These are phyloP conservation scores for Venustoraphidia nigricollis DNA, from an alignment of 2,888 invertebrate species.

Conservation along the genomic window DNA sequence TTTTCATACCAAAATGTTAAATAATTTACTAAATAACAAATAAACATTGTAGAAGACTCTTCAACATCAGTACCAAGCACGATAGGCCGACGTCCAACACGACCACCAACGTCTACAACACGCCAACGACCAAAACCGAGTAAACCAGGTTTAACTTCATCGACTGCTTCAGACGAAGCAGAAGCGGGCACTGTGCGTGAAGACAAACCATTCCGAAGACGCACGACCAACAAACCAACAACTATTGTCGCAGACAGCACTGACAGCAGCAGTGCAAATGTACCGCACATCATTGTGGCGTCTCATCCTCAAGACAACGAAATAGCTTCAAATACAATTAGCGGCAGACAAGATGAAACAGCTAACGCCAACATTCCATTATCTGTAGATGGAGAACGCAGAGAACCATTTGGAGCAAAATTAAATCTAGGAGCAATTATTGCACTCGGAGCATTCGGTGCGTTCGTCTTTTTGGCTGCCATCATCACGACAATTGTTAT, in stretches of 20 bases:
- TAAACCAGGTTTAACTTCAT: slow-evolving; percentile 18
- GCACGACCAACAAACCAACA: slow-evolving; percentile 26
- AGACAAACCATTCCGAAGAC: slow-evolving; percentile 15
- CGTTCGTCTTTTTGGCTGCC: slow-evolving; percentile 76
- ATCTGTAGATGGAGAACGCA: slow-evolving; percentile 40
- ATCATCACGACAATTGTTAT: slow-evolving; percentile 81
- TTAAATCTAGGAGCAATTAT: slow-evolving; percentile 77
- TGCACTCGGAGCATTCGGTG: slow-evolving; percentile 80
- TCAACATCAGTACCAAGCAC: slow-evolving; percentile 10
- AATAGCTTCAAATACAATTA: slow-evolving; percentile 32
- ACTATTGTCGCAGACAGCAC: slow-evolving; percentile 24
- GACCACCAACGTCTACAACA: slow-evolving; percentile 17
- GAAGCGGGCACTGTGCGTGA: slow-evolving; percentile 23
- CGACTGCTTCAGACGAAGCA: slow-evolving; percentile 20
- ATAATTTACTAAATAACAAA: too few species aligned
- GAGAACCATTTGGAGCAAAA: slow-evolving; percentile 46
- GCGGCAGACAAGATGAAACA: slow-evolving; percentile 40
- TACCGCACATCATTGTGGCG: slow-evolving; percentile 26
- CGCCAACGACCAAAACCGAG: slow-evolving; percentile 20
- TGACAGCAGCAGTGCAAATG: slow-evolving; percentile 29
- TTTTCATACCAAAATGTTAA: too few species aligned
- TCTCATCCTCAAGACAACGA: slow-evolving; percentile 70
- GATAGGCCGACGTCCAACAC: slow-evolving; percentile 14
- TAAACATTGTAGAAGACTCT: too few species aligned
- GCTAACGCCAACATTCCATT: slow-evolving; percentile 52